These are phyloP conservation scores for Pandemis heparana DNA, from an alignment of 2,888 invertebrate species.

Conservation along the genomic window DNA sequence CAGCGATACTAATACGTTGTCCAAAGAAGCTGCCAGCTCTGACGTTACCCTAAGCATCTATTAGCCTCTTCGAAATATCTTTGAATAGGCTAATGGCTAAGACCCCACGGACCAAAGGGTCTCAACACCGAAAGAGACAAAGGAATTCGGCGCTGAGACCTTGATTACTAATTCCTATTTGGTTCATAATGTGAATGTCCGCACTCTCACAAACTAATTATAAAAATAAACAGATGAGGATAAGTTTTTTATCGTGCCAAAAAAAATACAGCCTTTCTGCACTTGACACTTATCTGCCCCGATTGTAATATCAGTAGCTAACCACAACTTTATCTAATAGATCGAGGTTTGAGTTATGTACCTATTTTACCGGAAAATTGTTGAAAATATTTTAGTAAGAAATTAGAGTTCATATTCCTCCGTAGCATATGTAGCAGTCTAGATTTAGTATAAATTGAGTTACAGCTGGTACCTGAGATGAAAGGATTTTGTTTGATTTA, in stretches of 20 bases:
- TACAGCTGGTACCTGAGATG: background rate
- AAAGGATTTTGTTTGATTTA: background rate
- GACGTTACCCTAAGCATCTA: too few relatives aligned
- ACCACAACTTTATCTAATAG: slow-evolving; percentile 22
- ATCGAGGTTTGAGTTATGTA: background rate
- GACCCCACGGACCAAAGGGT: too few relatives aligned
- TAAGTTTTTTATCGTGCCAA: background rate
- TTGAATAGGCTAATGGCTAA: too few relatives aligned
- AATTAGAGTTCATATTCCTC: background rate
- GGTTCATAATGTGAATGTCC: too few relatives aligned
- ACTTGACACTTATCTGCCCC: slow-evolving; percentile 27
- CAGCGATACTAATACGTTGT: too few relatives aligned
- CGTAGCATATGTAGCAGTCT: background rate
- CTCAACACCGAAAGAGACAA: too few relatives aligned
- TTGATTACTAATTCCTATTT: too few relatives aligned
- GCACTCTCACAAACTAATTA: too few relatives aligned
- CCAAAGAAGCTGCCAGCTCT: too few relatives aligned
- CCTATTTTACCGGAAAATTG: background rate
- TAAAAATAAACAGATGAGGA: too few relatives aligned
- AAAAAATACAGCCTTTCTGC: slow-evolving; percentile 6
- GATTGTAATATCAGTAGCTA: slow-evolving; percentile 22
- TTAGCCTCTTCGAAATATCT: too few relatives aligned
- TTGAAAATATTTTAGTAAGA: background rate
- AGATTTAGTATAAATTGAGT: background rate
- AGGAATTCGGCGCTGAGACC: too few relatives aligned